Evolutionary conservation across 2,888 invertebrate genomes (phyloP).

Genomic region (Synergus gifuensis): DNA sequence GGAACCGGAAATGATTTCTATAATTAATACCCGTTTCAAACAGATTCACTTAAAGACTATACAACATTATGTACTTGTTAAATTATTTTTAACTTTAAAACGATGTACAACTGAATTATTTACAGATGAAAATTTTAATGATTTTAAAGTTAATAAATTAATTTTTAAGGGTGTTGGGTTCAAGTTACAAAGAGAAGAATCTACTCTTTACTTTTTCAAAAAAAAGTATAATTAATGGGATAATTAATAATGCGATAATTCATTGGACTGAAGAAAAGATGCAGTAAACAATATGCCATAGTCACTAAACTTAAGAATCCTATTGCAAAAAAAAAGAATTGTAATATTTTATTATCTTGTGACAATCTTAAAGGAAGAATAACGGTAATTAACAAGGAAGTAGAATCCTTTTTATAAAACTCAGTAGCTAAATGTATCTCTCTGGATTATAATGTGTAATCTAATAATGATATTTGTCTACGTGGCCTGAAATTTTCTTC

Average conservation of each 20-base stretch:
- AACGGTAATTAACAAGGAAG: constrained; percentile 25
- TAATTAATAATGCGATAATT: constrained; percentile 16
- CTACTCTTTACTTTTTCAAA: background rate
- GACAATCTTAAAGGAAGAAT: constrained; percentile 27
- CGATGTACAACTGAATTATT: background rate
- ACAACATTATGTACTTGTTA: background rate
- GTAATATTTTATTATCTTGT: background rate
- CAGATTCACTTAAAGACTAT: background rate
- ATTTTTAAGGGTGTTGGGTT: no score
- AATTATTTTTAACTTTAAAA: background rate
- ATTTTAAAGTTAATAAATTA: no score
- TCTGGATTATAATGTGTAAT: background rate
- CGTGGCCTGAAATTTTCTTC: background rate
- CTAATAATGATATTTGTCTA: background rate
- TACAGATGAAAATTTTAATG: background rate
- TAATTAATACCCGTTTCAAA: background rate
- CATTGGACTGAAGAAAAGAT: constrained; percentile 1
- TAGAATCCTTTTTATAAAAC: constrained; percentile 6
- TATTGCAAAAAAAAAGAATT: background rate
- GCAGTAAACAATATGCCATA: background rate
- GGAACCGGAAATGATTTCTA: constrained; percentile 46
- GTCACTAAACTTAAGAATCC: constrained; percentile 11
- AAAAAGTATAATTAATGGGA: background rate
- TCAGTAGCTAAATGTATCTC: background rate
- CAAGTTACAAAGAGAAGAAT: background rate